phyloP scores from a whole-genome alignment of 2,113 vertebrate genomes.

The Perccottus glenii region DNA sequence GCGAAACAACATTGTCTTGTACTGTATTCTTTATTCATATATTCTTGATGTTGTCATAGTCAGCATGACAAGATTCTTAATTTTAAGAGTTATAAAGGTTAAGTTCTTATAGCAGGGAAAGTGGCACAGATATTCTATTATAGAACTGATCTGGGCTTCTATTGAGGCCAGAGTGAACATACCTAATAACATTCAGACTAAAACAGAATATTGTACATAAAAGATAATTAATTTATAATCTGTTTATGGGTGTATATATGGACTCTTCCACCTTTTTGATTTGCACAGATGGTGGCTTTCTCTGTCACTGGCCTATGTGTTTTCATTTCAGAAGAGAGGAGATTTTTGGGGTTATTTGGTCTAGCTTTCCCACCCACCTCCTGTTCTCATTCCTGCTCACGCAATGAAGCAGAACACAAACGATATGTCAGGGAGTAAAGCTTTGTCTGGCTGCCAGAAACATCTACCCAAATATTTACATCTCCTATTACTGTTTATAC shows the following conservation, averaged over 20 bases:
- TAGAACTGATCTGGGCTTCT: no score
- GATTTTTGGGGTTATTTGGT: constrained; percentile 72
- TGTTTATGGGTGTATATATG: no score
- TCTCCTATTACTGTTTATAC: constrained; percentile 97
- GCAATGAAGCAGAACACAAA: constrained; percentile 77
- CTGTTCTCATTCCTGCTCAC: constrained; percentile 72
- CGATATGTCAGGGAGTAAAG: constrained; percentile 77
- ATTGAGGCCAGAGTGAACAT: no score
- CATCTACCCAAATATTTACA: constrained; percentile 95
- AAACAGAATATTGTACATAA: no score
- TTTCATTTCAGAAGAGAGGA: constrained; percentile 72
- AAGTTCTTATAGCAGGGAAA: no score
- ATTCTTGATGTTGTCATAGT: no score
- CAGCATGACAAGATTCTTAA: no score
- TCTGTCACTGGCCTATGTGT: constrained; percentile 72
- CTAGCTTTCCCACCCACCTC: constrained; percentile 70
- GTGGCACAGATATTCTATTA: no score
- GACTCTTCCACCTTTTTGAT: constrained; percentile 64
- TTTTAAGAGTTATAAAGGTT: no score
- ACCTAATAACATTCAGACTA: no score
- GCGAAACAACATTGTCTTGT: neutral
- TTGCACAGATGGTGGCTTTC: constrained; percentile 74
- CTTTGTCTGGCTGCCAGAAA: constrained; percentile 86
- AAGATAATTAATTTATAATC: no score
- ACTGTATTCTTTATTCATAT: no score